Conservation (phyloP, 2,888 invertebrate species). For the Caenorhabditis doughertyi region DNA sequence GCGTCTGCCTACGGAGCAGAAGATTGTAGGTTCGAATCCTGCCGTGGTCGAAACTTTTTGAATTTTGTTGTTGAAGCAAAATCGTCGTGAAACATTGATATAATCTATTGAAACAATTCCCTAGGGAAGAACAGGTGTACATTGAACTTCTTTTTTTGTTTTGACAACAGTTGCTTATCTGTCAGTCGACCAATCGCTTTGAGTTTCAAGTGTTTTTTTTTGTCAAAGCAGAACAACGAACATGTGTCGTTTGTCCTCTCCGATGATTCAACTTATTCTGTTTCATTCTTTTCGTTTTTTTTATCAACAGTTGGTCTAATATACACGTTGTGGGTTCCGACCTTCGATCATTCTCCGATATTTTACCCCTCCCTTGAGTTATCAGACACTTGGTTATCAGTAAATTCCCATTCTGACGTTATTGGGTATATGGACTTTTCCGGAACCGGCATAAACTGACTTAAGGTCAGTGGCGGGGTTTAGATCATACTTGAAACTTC, state of each 20-base stretch:
- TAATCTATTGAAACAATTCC: background rate
- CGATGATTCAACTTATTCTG: constrained; percentile 26
- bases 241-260: constrained; percentile 23
- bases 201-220: constrained; percentile 57
- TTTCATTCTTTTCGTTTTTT: background rate
- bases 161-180: constrained; percentile 39
- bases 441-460: constrained; percentile 9
- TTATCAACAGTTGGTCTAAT: background rate
- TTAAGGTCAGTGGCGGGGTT: too few relatives aligned
- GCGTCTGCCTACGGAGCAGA: constrained; percentile 83
- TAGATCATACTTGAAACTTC: too few relatives aligned
- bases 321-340: background rate
- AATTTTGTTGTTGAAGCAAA: too few relatives aligned
- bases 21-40: constrained; percentile 83
- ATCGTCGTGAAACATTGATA: background rate
- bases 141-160: constrained; percentile 40
- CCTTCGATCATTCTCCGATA: background rate
- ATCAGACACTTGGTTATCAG: constrained; percentile 14
- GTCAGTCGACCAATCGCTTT: constrained; percentile 6
- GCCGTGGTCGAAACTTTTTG: constrained; percentile 74
- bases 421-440: constrained; percentile 1
- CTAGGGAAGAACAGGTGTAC: constrained; percentile 21
- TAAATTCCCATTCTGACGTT: background rate
- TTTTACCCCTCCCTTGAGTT: background rate
- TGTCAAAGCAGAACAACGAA: constrained; percentile 14